A percentile compares a stretch with the other conserved stretches of the same genome.
Conservation (phyloP, 2,113 vertebrate genomes). For the Prunella fulvescens region DNA sequence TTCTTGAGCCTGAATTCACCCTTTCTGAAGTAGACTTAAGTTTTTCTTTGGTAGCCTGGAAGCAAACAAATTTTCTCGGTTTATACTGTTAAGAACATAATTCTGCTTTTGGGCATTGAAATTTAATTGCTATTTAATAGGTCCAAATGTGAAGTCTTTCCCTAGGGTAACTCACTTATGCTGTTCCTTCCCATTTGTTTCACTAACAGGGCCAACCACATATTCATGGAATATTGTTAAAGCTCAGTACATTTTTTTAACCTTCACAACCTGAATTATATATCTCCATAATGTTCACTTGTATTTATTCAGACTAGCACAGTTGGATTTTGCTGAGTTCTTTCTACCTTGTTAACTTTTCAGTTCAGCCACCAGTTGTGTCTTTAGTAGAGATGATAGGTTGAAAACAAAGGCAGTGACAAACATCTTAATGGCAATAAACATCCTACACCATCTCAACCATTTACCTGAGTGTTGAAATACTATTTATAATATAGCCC, state of each 20-base stretch:
- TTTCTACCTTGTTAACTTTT: background rate
- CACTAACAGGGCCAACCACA: background rate
- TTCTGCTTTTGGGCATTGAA: background rate
- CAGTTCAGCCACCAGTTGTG: background rate
- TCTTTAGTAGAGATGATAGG: background rate
- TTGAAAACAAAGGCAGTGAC: background rate
- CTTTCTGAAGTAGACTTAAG: background rate
- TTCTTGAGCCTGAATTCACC: background rate
- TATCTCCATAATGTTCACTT: background rate
- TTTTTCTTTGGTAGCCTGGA: background rate
- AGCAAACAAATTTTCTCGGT: background rate
- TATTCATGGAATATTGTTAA: background rate
- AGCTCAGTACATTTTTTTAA: background rate
- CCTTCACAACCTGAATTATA: background rate
- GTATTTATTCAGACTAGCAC: background rate
- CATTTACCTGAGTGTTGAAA: background rate
- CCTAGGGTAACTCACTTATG: background rate
- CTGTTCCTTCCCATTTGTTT: background rate
- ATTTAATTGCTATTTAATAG: background rate
- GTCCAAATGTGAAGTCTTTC: background rate
- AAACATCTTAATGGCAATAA: background rate
- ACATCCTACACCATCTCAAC: background rate
- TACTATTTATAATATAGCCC: background rate
- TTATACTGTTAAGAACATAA: background rate
- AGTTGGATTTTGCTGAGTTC: background rate